Percentiles rank a stretch among this genome's conserved stretches.
phyloP scores from a whole-genome alignment of 1,140 invertebrate species.

The Acromyrmex echinatior region DNA sequence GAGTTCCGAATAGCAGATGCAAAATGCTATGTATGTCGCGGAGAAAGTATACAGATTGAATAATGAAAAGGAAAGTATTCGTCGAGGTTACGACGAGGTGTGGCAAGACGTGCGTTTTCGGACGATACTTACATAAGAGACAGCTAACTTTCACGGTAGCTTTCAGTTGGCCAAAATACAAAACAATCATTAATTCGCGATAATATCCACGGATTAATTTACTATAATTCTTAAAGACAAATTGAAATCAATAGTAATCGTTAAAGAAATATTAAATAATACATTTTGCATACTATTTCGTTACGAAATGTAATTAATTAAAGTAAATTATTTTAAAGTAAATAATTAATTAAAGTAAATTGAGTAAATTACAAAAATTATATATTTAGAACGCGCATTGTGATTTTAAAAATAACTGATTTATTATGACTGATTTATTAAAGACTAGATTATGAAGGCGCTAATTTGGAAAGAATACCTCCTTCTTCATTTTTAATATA shows the following conservation, averaged over 20 bases:
- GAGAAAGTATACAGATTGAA: conserved; percentile 82
- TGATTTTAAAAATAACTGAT: background rate
- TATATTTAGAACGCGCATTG: background rate
- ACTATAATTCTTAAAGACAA: background rate
- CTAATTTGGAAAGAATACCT: background rate
- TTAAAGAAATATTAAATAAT: background rate
- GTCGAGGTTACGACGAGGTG: conserved; percentile 53
- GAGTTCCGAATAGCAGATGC: background rate
- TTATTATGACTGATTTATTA: background rate
- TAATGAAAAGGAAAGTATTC: conserved; percentile 84
- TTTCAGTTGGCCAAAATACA: background rate
- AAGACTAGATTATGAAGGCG: background rate
- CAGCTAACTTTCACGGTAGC: conserved; percentile 54
- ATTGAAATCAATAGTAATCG: background rate
- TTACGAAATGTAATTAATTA: no score
- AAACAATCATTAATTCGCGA: conserved; percentile 7
- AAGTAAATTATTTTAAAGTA: no score
- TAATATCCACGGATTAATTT: background rate
- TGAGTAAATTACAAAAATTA: no score
- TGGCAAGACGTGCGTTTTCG: conserved; percentile 70
- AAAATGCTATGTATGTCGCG: background rate
- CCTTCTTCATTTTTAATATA: background rate
- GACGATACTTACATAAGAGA: conserved; percentile 73
- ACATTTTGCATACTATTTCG: no score
- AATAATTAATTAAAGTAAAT: no score